Evolutionary conservation across 1,140 invertebrate species (phyloP), one percentile per base, ranked within the genome.

Genomic region (Drosophila tani): DNA sequence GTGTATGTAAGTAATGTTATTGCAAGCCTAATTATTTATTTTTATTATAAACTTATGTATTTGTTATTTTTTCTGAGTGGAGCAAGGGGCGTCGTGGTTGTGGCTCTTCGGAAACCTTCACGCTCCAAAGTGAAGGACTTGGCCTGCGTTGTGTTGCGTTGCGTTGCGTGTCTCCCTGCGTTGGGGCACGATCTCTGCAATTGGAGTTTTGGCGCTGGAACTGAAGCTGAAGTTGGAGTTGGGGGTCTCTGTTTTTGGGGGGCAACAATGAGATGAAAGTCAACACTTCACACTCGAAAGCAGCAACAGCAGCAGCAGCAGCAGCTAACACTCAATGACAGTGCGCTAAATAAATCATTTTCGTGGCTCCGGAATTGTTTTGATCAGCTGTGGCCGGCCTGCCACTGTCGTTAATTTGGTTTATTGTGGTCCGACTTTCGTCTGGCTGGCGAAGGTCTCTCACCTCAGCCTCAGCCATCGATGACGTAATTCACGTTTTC

Each of bases 121-220:
- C 67, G 85, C 81, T 90, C 65, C 79, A 90, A 88, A 90, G 78
- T 88, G 84, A 88, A 88, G 84, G 84, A 88, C 85, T 90, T 81
- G 63, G 55, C 53, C 49, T 64, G 64, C 62, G 79, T 75, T 49
- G 43, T 65, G 66, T 74, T 78, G 78, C 75, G 69, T 68, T 38
- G 67, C 68, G 76, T 84, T 69, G 81, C 82, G 67, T 67, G 62
- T 53, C 21, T 24, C 62, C 67, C 62, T 70, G 63, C 49, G 63
- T 46, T 79, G 75, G 56, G 63, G 56, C 55, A 58, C 74, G 50
- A 78, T 59, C 57, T 59, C 50, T 56, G 75, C 50, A 69, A 69
- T 69, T 62, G 56, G 74, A 62, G 75, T 55, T 50, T 29, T 35
- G 41, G 24, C 35, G 24, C 35, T 29, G 24, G 32, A 27, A 32